Evolutionary conservation across 1,140 invertebrate species (phyloP).

Genomic region (Rhagoletis zephyria): DNA sequence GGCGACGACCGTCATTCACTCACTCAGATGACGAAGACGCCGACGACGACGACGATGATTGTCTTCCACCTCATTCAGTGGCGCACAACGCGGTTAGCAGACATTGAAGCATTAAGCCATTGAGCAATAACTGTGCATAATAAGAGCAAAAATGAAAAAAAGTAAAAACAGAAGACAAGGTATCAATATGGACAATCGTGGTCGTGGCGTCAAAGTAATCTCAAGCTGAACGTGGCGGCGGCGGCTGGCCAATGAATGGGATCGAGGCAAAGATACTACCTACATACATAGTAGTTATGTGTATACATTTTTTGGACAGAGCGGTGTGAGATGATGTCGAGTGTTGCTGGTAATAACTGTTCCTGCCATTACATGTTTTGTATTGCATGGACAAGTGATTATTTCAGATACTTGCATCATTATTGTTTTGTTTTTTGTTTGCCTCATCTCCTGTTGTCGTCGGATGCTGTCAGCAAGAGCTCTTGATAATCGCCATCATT

Average conservation of each 20-base stretch:
- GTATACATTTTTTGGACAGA: not conserved
- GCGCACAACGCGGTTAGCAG: not conserved
- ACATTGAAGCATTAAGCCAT: not conserved
- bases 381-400: not conserved
- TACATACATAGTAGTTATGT: too few relatives aligned
- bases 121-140: not conserved
- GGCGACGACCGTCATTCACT: slow-evolving; percentile 9
- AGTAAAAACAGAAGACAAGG: slow-evolving; percentile 1
- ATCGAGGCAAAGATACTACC: not conserved
- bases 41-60: not conserved
- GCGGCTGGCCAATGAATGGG: not conserved
- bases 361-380: not conserved
- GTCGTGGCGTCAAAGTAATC: not conserved
- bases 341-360: slow-evolving; percentile 46
- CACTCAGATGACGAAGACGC: not conserved
- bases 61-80: not conserved
- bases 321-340: not conserved
- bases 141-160: not conserved
- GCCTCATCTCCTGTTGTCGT: not conserved
- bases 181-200: slow-evolving; percentile 2
- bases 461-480: not conserved
- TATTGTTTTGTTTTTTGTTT: not conserved
- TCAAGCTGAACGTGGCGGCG: too few relatives aligned
- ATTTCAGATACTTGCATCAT: slow-evolving; percentile 6
- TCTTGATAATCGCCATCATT: slow-evolving; percentile 27